Conservation (phyloP, 2,797 vertebrate species). For the Neosalanx taihuensis region DNA sequence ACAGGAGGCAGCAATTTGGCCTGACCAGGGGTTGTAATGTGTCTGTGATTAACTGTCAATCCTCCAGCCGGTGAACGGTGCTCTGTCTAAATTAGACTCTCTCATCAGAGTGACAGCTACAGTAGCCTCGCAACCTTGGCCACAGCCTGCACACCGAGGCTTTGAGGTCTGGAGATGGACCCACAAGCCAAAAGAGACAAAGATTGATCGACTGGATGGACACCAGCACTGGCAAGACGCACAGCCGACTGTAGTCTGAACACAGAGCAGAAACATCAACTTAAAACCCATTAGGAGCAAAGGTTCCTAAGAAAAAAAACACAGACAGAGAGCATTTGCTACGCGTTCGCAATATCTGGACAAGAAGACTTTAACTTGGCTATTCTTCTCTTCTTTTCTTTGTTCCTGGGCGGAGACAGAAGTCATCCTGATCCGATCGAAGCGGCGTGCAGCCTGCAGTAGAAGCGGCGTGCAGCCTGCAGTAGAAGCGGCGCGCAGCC, state of each 20-base stretch:
- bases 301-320: neutral
- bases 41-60: slow-evolving; percentile 77
- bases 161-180: neutral
- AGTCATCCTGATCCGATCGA: slow-evolving; percentile 16
- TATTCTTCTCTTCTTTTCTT: neutral
- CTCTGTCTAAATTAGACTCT: slow-evolving; percentile 64
- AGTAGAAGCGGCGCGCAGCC: too few relatives aligned
- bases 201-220: neutral
- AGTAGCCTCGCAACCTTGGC: slow-evolving; percentile 66
- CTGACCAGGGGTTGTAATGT: slow-evolving; percentile 70
- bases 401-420: slow-evolving; percentile 9
- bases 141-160: slow-evolving; percentile 20
- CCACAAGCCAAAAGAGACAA: neutral
- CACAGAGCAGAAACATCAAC: neutral
- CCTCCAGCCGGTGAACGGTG: slow-evolving; percentile 59
- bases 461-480: too few relatives aligned
- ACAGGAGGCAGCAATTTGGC: slow-evolving; percentile 50
- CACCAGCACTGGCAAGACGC: neutral
- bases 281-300: neutral
- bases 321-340: neutral
- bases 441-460: slow-evolving; percentile 5
- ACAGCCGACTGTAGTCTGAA: neutral
- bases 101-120: slow-evolving; percentile 68
- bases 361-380: slow-evolving; percentile 13
- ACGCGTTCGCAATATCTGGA: neutral